Conservation (phyloP, 2,113 vertebrate genomes). For the Mastomys coucha region DNA sequence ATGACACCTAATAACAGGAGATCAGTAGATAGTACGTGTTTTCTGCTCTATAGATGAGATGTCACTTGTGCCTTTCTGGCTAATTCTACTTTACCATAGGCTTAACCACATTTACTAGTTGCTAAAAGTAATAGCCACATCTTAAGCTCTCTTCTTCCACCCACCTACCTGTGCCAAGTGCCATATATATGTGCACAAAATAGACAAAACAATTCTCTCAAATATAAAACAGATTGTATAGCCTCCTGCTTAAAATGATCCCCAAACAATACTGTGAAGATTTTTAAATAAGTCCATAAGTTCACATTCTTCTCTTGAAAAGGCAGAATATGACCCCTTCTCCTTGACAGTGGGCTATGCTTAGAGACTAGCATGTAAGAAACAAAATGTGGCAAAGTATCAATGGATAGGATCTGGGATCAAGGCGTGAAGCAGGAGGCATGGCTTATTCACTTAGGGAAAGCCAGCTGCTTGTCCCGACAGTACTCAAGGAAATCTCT, state of each 20-base stretch:
- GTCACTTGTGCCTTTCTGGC: background rate
- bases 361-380: conserved; percentile 26
- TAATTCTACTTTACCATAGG: background rate
- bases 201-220: background rate
- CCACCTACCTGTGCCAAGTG: background rate
- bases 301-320: conserved; percentile 6
- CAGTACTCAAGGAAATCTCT: background rate
- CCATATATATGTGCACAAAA: background rate
- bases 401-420: background rate
- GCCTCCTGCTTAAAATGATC: background rate
- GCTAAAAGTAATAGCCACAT: background rate
- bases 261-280: background rate
- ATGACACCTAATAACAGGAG: background rate
- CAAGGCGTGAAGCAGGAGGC: background rate
- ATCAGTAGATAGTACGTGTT: background rate
- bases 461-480: conserved; percentile 12
- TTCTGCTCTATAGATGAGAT: background rate
- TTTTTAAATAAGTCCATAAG: conserved; percentile 33
- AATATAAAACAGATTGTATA: conserved; percentile 23
- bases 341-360: background rate
- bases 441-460: background rate
- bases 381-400: conserved; percentile 17
- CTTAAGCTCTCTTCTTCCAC: background rate
- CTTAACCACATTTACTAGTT: background rate
- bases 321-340: background rate